Percentiles rank a stretch among this genome's conserved stretches.
These are phyloP conservation scores for Limnothrissa miodon DNA, from an alignment of 2,113 vertebrate genomes.

Conservation along the genomic window DNA sequence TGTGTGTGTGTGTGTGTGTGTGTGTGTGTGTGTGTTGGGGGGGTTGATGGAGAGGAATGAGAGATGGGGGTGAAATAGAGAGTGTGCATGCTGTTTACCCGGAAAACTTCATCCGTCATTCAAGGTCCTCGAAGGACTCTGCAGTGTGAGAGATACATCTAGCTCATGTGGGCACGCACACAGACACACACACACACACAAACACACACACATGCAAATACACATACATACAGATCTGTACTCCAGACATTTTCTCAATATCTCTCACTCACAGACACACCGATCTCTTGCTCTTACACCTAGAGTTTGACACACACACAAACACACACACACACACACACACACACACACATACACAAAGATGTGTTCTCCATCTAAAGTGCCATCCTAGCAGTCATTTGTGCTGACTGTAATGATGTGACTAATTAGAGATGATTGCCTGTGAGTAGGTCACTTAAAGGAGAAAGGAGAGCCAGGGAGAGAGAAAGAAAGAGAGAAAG, in stretches of 20 bases:
- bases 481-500: neutral
- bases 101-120: constrained; percentile 14
- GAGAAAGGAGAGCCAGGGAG: neutral
- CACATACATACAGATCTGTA: neutral
- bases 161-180: neutral
- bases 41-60: neutral
- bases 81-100: neutral
- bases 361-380: neutral
- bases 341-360: neutral
- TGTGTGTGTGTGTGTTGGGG: neutral
- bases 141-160: neutral
- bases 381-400: neutral
- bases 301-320: neutral
- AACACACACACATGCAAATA: neutral
- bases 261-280: neutral
- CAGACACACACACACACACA: neutral
- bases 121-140: constrained; percentile 3
- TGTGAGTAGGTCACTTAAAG: constrained; percentile 13
- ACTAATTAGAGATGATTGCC: constrained; percentile 15
- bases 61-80: neutral
- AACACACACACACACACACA: neutral
- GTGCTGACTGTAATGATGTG: constrained; percentile 12
- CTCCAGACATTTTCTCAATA: neutral
- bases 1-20: neutral
- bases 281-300: too few relatives aligned